Base-by-base conservation (phyloP, 2,797 vertebrate species). In the Sebastes vulpes region DNA sequence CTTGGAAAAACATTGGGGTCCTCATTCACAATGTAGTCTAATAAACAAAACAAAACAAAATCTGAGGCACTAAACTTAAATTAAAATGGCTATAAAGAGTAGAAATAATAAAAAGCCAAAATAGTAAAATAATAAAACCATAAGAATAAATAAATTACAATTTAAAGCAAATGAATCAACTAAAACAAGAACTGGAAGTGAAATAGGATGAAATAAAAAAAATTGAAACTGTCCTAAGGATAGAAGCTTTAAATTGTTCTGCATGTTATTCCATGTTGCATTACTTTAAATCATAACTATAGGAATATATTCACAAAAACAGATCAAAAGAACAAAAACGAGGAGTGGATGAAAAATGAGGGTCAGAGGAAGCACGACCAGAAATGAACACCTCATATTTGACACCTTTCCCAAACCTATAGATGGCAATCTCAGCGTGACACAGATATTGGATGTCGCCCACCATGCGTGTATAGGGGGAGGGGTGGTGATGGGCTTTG, bases 381-480 rank as follows among this genome's bases (percentile, higher is more conserved):
- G 29, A 52, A 73, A 59, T 61, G 14, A 65, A 52, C 60, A 28
- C 71, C 31, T 72, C 18, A 7, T 68, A 42, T 78, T 42, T 74
- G 70, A 87, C 72, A 83, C 78, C 28, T 79, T 78, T 85, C 56
- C 59, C 21, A 79, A 84, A 85, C 61, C 20, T 32, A 14, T 52
- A 82, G 84, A 90, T 86, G 61, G n/a, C 54, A 79, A 87, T 91
- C 82, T 88, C 54, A 46, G 10, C 4, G 3, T 87, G 81, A 90
- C 82, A 87, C 72, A 69, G 67, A 87, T 90, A 91, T 86, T 64
- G 26, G 28, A 65, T 92, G 79, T 86, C 7, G 6, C 46, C 46
- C 46, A 48, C 46, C 46, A 48, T 48, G 46, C 81, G 26, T 78
- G 50, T 65, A 26, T 56, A 3, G 12, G 2, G 6, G 10, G 6